Conservation (phyloP, 2,113 vertebrate species). For the Oncorhynchus gorbuscha region DNA sequence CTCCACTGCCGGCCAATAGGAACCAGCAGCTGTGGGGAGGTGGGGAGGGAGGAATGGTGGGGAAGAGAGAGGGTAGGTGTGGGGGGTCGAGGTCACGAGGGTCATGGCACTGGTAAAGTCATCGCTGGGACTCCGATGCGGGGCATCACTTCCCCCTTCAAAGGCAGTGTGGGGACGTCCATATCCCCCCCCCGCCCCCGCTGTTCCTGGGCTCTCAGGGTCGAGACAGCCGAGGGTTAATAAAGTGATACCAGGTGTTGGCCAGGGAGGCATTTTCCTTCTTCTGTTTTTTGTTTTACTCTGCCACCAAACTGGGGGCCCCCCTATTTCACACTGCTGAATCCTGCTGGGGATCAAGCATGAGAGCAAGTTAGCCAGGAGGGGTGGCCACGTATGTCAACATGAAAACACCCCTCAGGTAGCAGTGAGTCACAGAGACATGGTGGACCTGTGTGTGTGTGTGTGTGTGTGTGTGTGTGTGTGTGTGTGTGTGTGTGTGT, state of each 20-base stretch:
- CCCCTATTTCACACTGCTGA: conserved; percentile 64
- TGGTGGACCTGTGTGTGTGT: conserved; percentile 11
- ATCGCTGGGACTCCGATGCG: conserved; percentile 67
- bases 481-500: neutral
- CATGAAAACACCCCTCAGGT: conserved; percentile 50
- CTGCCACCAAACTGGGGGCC: conserved; percentile 52
- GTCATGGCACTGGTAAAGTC: conserved; percentile 80
- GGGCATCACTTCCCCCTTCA: conserved; percentile 72
- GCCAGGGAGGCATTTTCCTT: conserved; percentile 48
- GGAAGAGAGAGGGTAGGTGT: conserved; percentile 5
- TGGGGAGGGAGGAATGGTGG: conserved; percentile 22
- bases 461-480: neutral
- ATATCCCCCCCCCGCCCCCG: conserved; percentile 58
- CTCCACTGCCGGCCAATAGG: conserved; percentile 57
- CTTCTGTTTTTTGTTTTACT: conserved; percentile 38
- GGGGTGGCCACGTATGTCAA: conserved; percentile 42
- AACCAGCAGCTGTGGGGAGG: conserved; percentile 65
- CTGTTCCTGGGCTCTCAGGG: conserved; percentile 69
- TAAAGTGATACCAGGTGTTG: conserved; percentile 85
- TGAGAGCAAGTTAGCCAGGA: conserved; percentile 25
- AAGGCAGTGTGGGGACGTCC: conserved; percentile 68
- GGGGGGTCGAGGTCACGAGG: conserved; percentile 64
- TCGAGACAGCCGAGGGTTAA: conserved; percentile 75
- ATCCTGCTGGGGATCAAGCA: conserved; percentile 51
- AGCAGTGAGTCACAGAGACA: conserved; percentile 7